phyloP scores from a whole-genome alignment of 1,140 invertebrate genomes.

The Hylaeus volcanicus region DNA sequence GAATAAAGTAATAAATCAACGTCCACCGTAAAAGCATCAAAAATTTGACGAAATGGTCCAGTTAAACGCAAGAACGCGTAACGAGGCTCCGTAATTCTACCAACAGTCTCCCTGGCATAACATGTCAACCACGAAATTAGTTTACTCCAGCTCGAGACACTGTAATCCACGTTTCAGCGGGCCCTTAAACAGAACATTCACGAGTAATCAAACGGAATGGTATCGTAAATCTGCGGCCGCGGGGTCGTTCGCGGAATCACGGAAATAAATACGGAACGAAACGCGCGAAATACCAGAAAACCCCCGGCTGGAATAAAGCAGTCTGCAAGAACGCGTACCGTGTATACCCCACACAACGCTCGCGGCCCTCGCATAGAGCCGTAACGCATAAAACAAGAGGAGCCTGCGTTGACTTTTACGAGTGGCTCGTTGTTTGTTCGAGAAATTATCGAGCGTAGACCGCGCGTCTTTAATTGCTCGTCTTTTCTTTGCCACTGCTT shows the following conservation, averaged over 20 bases:
- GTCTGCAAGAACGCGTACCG: background rate
- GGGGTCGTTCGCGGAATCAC: background rate
- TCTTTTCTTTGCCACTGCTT: conserved; percentile 9
- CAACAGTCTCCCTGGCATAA: background rate
- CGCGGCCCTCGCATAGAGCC: conserved; percentile 52
- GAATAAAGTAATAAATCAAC: too few species aligned
- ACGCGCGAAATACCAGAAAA: background rate
- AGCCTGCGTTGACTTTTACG: conserved; percentile 61
- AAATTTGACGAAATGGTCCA: background rate
- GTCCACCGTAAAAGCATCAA: too few species aligned
- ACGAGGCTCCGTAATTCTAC: background rate
- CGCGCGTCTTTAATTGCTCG: conserved; percentile 40
- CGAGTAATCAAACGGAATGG: background rate
- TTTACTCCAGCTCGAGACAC: background rate
- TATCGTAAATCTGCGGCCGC: conserved; percentile 1
- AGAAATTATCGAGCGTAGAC: conserved; percentile 57
- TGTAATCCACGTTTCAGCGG: background rate
- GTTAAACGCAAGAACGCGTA: background rate
- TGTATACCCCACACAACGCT: conserved; percentile 10
- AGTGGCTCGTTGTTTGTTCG: conserved; percentile 59
- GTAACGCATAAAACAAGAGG: conserved; percentile 66
- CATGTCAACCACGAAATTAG: background rate
- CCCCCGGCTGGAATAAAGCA: background rate
- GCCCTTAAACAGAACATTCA: background rate
- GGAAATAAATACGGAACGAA: background rate